Conservation (phyloP, 2,113 vertebrate genomes). For the Poeciliopsis prolifica region DNA sequence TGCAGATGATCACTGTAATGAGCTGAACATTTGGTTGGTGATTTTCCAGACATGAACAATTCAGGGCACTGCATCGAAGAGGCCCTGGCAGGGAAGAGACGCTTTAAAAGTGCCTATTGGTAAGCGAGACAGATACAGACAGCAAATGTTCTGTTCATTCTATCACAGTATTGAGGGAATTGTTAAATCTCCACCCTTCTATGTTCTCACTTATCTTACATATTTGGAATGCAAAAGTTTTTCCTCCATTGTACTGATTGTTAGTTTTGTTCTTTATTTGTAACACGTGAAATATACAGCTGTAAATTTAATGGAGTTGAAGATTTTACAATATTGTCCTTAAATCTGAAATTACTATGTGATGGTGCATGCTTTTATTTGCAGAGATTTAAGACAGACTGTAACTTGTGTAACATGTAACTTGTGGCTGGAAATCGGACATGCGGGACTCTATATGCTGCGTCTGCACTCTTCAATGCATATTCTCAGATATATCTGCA, state of each 20-base stretch:
- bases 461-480: conserved; percentile 46
- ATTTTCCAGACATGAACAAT: conserved; percentile 79
- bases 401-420: conserved; percentile 40
- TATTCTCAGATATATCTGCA: conserved; percentile 39
- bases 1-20: conserved; percentile 76
- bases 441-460: conserved; percentile 28
- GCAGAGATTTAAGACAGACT: conserved; percentile 41
- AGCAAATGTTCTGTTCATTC: conserved; percentile 70
- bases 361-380: conserved; percentile 25
- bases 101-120: conserved; percentile 81
- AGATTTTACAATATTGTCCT: conserved; percentile 63
- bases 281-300: conserved; percentile 30
- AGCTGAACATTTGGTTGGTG: conserved; percentile 77
- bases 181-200: conserved; percentile 56
- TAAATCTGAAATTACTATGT: conserved; percentile 39
- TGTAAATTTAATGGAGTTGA: conserved; percentile 59
- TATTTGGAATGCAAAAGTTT: conserved; percentile 46
- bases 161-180: conserved; percentile 59
- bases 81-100: conserved; percentile 66
- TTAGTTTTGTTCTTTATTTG: conserved; percentile 41
- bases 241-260: conserved; percentile 51
- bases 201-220: conserved; percentile 33
- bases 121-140: conserved; percentile 76
- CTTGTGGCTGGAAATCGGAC: conserved; percentile 59
- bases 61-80: conserved; percentile 68